Base-by-base conservation (phyloP, 2,113 vertebrate genomes). In the Leptocoma aspasia region DNA sequence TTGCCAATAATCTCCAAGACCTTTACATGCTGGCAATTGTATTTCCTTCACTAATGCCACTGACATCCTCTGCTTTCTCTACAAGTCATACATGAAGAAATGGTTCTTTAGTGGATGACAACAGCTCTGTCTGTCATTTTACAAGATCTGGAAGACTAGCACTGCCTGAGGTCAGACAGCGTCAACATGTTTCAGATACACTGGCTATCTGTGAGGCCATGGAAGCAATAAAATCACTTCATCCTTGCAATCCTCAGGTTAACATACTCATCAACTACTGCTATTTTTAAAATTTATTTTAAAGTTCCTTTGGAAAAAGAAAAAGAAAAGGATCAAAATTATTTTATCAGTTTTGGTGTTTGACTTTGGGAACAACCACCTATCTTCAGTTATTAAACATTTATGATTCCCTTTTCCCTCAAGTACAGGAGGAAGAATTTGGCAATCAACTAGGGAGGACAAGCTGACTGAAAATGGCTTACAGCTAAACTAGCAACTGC, bases 401-500 rank as follows among this genome's bases (percentile, higher is more conserved):
- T 35, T 14, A 52, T 5, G 2, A 71, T 72, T 79, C 27, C 24
- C 19, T 75, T 71, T n/a, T 65, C 84, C 66, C 71, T 86, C 41
- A 90, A 85, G 42, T 80, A 72, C 31, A 69, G 35, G 56, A 95
- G 49, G 59, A 92, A 49, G 50, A 90, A 88, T 70, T 28, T 93
- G 79, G 82, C 86, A 54, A 90, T 59, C 82, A 59, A 44, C 70
- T 56, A 94, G 28, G 13, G 26, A 95, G 37, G 41, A 79, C 59
- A 95, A 82, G 49, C 66, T 88, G 70, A 92, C 28, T 80, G 82
- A 82, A 75, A 95, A 50, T 1, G 61, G 37, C 82, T 93, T 72
- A 82, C 75, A 94, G 85, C 63, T 92, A 64, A 95, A 93, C 85
- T n/a, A 92, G 82, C 75, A 91, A 93, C 73, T 49, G 82, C 75